Conservation (phyloP, 2,888 invertebrate species). For the Sturmia bella region DNA sequence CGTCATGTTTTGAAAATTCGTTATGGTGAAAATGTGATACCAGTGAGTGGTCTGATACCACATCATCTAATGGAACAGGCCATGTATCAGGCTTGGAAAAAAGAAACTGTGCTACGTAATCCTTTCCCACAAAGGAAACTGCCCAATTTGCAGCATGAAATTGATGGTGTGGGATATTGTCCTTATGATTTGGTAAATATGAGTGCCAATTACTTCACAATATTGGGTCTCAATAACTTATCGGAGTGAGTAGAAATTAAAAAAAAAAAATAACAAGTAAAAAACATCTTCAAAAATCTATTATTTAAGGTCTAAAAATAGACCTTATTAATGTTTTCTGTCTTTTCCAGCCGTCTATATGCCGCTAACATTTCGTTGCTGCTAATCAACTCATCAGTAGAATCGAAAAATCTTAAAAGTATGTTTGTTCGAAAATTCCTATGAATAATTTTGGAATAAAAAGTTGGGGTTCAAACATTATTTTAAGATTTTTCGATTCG, state of each 20-base stretch:
- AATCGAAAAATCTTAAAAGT: too few relatives aligned
- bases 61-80: constrained; percentile 89
- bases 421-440: too few relatives aligned
- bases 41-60: constrained; percentile 86
- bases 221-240: constrained; percentile 73
- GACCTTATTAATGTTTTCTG: too few relatives aligned
- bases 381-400: too few relatives aligned
- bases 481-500: too few relatives aligned
- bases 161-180: constrained; percentile 70
- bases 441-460: too few relatives aligned
- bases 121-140: constrained; percentile 73
- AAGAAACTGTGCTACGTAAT: constrained; percentile 72
- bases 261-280: too few relatives aligned
- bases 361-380: too few relatives aligned
- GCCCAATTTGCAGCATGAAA: constrained; percentile 85
- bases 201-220: constrained; percentile 72
- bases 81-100: constrained; percentile 89
- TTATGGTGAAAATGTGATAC: constrained; percentile 86
- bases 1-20: constrained; percentile 85
- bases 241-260: constrained; percentile 71
- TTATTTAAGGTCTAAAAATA: too few relatives aligned
- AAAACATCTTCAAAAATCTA: too few relatives aligned
- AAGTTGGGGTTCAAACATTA: background rate
- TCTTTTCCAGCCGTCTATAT: too few relatives aligned
- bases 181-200: constrained; percentile 74